Evolutionary conservation across 2,797 vertebrate species (phyloP).

Genomic region (Gymnoscopelus microlampas): DNA sequence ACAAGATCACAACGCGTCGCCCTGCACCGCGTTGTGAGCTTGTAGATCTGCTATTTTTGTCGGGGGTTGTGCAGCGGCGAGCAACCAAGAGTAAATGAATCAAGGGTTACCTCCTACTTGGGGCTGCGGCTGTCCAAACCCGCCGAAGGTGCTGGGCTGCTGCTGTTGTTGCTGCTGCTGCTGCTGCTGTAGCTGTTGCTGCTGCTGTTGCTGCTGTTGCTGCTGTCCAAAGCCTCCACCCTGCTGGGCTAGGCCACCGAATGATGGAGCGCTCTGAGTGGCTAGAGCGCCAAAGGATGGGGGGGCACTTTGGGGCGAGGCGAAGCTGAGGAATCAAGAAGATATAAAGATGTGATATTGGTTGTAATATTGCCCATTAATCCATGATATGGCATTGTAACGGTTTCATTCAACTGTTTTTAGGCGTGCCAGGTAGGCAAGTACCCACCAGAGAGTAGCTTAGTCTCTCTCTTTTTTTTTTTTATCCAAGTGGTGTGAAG

Average conservation of each 20-base stretch:
- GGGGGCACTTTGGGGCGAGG: conserved; percentile 71
- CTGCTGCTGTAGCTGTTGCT: conserved; percentile 56
- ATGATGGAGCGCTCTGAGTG: conserved; percentile 84
- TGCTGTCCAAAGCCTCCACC: conserved; percentile 83
- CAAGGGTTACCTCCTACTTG: conserved; percentile 65
- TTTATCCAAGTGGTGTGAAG: no score
- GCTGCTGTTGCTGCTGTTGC: conserved; percentile 39
- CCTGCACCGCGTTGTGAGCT: no score
- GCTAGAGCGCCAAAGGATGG: conserved; percentile 88
- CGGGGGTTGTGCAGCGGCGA: no score
- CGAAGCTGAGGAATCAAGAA: conserved; percentile 67
- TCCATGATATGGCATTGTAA: background rate
- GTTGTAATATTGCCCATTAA: background rate
- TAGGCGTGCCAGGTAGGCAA: no score
- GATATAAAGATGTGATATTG: background rate
- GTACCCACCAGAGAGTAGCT: no score
- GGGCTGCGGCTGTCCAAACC: conserved; percentile 83
- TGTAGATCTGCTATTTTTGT: no score
- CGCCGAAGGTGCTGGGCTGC: conserved; percentile 7
- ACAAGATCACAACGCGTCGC: no score
- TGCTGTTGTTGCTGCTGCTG: background rate
- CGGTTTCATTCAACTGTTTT: no score
- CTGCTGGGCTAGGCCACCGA: conserved; percentile 90
- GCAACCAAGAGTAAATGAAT: no score
- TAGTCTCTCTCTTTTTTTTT: no score